Percentiles rank a stretch among this genome's conserved stretches.
These are phyloP conservation scores for Lysandra coridon DNA, from an alignment of 2,888 invertebrate genomes.

Conservation along the genomic window DNA sequence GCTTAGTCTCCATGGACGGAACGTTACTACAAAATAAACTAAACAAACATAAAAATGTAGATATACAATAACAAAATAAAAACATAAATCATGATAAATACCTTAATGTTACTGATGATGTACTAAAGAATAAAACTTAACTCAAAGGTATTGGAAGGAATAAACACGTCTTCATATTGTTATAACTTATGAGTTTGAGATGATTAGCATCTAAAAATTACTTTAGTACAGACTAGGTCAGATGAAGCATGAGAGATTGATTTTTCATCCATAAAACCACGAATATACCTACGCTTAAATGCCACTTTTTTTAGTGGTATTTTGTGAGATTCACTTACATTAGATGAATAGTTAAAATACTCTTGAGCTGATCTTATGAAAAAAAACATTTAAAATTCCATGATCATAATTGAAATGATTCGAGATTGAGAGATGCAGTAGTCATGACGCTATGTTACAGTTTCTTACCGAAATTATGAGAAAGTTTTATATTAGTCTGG, in stretches of 20 bases:
- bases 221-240: not conserved
- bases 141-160: not conserved
- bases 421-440: not conserved
- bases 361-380: not conserved
- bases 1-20: constrained; percentile 26
- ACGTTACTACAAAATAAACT: constrained; percentile 20
- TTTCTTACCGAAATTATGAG: not conserved
- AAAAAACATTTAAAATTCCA: not conserved
- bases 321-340: too few species aligned
- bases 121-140: not conserved
- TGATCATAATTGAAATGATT: not conserved
- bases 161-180: not conserved
- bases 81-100: not conserved
- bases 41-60: not conserved
- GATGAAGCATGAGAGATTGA: not conserved
- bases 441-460: not conserved
- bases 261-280: too few species aligned
- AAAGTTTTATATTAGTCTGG: not conserved
- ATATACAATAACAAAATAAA: not conserved
- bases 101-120: not conserved
- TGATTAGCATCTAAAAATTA: not conserved
- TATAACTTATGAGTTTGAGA: not conserved
- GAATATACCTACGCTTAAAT: not conserved
- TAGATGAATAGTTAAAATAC: not conserved
- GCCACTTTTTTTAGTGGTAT: too few species aligned